Base-by-base conservation (phyloP, 2,113 vertebrate genomes). In the Aspiorhynchus laticeps region DNA sequence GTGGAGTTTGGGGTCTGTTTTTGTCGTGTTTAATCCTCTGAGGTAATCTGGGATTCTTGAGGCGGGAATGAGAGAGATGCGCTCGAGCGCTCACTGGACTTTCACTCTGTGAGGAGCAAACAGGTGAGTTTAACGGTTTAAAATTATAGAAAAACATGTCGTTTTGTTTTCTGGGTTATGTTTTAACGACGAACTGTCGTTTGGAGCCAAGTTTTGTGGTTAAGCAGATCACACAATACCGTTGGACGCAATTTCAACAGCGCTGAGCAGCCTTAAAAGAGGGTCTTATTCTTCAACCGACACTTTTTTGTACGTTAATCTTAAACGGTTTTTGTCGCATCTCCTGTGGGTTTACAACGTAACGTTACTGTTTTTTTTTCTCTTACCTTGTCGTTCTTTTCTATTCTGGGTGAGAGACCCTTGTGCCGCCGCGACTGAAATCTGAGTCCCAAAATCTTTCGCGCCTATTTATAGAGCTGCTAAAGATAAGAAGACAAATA, bases 31-130 rank as follows among this genome's bases (percentile, higher is more conserved):
- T 74, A 74, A 84, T 59, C 83, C 48, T 26, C 0, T 74, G 83
- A 43, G 83, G 83, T 84, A 74, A 84, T 84, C 83, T 59, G 69
- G 83, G 82, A 84, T 74, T 84, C 69, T n/a, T 46, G 46, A 56
- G 46, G 82, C 82, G 69, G 67, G 83, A 84, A 74, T 83, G 81
- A 73, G 8, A 84, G 83, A 59, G 83, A 84, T 74, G 83, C 83
- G 83, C 83, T 80, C 75, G 77, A 28, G 33, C 67, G 67, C 38
- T 61, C 15, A 63, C 36, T 48, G 48, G 80, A 80, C 33, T 76
- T 73, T 74, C 51, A 69, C 85, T 69, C 61, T 53, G 75, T 80
- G 77, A 69, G 63, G 85, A 21, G 43, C 63, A 80, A 38, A 80
- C 75, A 80, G 77, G 56, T 81, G 67, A 65, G 79, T 74, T 86